Conservation (phyloP, 1,140 invertebrate genomes). For the Bradynema listronoti region DNA sequence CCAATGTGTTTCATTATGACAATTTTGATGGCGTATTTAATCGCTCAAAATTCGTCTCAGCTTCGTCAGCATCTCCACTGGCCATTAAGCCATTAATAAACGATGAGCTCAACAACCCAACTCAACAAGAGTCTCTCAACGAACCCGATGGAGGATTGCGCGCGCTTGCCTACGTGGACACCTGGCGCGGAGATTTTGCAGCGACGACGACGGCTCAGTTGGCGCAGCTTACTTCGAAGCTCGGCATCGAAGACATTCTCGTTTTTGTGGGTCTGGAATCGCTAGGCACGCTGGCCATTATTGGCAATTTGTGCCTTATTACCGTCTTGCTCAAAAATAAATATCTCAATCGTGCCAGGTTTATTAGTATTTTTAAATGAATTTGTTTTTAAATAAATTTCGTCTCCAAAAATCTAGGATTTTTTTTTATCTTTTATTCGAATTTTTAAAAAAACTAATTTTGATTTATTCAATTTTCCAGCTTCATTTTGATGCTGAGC, state of each 20-base stretch:
- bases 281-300: conserved; percentile 48
- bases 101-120: too few relatives aligned
- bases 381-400: conserved; percentile 9
- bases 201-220: too few relatives aligned
- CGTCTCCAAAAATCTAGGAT: conserved; percentile 6
- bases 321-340: conserved; percentile 50
- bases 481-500: conserved; percentile 55
- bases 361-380: conserved; percentile 1
- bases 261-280: conserved; percentile 50
- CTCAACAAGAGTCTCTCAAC: too few relatives aligned
- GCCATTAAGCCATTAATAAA: too few relatives aligned
- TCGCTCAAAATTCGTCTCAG: too few relatives aligned
- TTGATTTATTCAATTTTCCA: conserved; percentile 22
- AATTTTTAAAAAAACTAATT: conserved; percentile 6
- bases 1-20: too few relatives aligned
- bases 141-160: too few relatives aligned
- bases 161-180: too few relatives aligned
- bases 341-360: conserved; percentile 51
- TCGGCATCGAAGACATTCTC: conserved; percentile 33
- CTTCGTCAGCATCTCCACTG: too few relatives aligned
- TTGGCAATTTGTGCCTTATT: conserved; percentile 50
- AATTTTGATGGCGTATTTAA: too few relatives aligned
- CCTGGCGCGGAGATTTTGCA: too few relatives aligned
- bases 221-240: conserved; percentile 3
- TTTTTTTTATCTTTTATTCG: conserved; percentile 18